These are phyloP conservation scores for Rhopalosiphum padi DNA, from an alignment of 1,140 invertebrate species.

Conservation along the genomic window DNA sequence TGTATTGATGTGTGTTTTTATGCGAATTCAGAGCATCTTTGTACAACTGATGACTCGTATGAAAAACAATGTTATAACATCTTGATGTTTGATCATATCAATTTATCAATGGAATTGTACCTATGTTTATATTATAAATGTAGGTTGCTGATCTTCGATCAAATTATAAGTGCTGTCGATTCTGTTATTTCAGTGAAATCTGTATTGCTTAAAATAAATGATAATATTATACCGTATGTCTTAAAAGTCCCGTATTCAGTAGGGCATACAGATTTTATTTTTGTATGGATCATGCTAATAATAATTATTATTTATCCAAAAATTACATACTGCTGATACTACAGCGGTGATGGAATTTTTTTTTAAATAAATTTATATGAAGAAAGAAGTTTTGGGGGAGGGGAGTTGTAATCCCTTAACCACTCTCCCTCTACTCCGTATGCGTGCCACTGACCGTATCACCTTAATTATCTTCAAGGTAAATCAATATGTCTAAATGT, in stretches of 20 bases:
- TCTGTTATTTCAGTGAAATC: background rate
- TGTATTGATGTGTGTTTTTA: background rate
- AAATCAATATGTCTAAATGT: too few species aligned
- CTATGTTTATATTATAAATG: background rate
- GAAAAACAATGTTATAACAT: background rate
- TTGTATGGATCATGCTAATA: background rate
- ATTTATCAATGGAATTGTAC: background rate
- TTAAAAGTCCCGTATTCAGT: too few species aligned
- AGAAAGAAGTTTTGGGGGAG: too few species aligned
- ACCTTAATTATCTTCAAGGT: too few species aligned
- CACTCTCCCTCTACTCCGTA: too few species aligned
- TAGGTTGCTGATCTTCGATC: background rate
- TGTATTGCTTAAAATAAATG: background rate
- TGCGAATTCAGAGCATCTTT: background rate
- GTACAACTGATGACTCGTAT: background rate
- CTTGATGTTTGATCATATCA: background rate
- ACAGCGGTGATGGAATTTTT: background rate
- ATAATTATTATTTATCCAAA: background rate
- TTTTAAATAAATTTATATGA: background rate
- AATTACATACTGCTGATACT: background rate
- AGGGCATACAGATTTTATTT: background rate
- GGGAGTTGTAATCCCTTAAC: too few species aligned
- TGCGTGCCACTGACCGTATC: too few species aligned
- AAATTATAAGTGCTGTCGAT: background rate
- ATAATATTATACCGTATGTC: background rate